Conservation (phyloP, 1,140 invertebrate species). For the Archivesica marissinica region DNA sequence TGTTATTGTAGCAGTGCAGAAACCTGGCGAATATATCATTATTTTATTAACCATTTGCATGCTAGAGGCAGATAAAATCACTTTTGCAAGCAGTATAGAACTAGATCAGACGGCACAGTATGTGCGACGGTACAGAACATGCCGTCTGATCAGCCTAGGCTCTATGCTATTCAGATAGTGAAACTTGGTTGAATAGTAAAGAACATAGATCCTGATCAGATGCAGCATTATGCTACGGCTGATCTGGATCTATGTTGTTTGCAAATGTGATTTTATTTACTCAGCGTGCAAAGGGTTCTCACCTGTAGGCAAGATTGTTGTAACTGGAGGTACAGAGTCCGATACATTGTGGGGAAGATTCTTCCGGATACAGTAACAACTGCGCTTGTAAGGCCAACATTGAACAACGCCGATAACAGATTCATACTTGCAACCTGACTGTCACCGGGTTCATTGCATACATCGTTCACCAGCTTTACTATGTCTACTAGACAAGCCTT, state of each 20-base stretch:
- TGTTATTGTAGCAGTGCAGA: too few species aligned
- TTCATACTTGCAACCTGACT: neutral
- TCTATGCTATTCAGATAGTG: too few species aligned
- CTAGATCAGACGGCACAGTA: neutral
- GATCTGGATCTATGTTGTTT: too few species aligned
- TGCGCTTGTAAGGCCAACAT: neutral
- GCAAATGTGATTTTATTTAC: too few species aligned
- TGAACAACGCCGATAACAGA: slow-evolving; percentile 2
- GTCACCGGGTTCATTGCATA: neutral
- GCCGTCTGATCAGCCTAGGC: neutral
- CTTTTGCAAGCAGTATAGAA: too few species aligned
- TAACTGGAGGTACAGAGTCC: slow-evolving; percentile 21
- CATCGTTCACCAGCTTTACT: neutral
- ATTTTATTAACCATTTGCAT: too few species aligned
- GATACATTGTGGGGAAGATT: neutral
- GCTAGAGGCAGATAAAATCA: too few species aligned
- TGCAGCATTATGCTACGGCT: too few species aligned
- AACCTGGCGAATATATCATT: too few species aligned
- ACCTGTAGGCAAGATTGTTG: slow-evolving; percentile 45
- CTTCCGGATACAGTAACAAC: neutral
- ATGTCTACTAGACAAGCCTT: neutral
- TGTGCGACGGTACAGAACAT: neutral
- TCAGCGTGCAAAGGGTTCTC: too few species aligned
- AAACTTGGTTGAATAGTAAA: too few species aligned
- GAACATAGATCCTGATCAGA: too few species aligned